Percentiles rank a stretch among this genome's conserved stretches.
These are phyloP conservation scores for Oikopleura dioica DNA, from an alignment of 23 tunicate species.

Conservation along the genomic window DNA sequence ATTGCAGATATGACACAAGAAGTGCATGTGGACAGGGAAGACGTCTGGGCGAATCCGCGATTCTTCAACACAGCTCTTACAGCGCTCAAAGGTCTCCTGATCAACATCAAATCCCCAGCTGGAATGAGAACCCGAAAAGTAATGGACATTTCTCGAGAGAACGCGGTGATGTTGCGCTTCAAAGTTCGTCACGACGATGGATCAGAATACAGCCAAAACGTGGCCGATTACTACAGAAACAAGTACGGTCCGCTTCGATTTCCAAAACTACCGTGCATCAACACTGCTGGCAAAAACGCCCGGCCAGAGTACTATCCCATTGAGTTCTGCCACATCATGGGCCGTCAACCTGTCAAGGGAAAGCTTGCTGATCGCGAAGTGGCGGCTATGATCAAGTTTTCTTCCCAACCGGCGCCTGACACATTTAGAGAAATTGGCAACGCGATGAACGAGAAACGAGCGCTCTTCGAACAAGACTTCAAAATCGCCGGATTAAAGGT, in stretches of 20 bases:
- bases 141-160: too few relatives aligned
- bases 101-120: too few relatives aligned
- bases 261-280: neutral
- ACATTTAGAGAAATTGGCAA: neutral
- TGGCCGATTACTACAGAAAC: neutral
- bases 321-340: neutral
- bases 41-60: too few relatives aligned
- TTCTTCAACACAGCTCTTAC: too few relatives aligned
- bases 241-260: neutral
- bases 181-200: too few relatives aligned
- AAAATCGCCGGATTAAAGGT: neutral
- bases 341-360: neutral
- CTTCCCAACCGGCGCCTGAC: neutral
- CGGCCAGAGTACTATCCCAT: conserved; percentile 1
- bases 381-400: neutral
- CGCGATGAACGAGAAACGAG: neutral
- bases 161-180: too few relatives aligned
- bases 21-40: too few relatives aligned
- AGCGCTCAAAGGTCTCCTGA: too few relatives aligned
- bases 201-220: too few relatives aligned
- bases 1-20: too few relatives aligned
- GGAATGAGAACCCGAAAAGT: too few relatives aligned
- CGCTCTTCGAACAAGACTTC: neutral
- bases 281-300: neutral
- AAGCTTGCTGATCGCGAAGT: neutral